Percentiles rank a stretch among this genome's conserved stretches.
Evolutionary conservation across 2,797 vertebrate species (phyloP).

Genomic region (Malacoctenus gilli): DNA sequence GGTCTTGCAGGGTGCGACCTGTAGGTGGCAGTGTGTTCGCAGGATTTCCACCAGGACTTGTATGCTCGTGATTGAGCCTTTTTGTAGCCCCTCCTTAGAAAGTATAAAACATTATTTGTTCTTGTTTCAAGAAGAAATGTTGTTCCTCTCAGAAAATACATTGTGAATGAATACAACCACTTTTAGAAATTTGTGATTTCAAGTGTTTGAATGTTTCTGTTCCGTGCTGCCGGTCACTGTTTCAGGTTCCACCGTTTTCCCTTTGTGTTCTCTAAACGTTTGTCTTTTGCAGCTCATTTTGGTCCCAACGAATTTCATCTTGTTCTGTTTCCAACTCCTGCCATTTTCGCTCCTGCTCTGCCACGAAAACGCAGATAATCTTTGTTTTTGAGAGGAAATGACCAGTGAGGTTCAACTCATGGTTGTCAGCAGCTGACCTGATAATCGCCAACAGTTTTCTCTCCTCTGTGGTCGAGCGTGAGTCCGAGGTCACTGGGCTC

Average conservation of each 20-base stretch:
- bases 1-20: slow-evolving; percentile 13
- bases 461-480: no score
- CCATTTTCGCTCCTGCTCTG: neutral
- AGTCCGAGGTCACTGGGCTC: no score
- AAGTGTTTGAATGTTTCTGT: slow-evolving; percentile 16
- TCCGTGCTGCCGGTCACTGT: slow-evolving; percentile 5
- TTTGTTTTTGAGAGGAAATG: no score
- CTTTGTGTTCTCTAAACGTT: slow-evolving; percentile 38
- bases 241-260: neutral
- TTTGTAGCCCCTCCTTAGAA: no score
- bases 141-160: no score
- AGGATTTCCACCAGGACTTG: no score
- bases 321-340: slow-evolving; percentile 1
- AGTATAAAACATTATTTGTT: neutral
- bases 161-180: slow-evolving; percentile 36
- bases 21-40: slow-evolving; percentile 33
- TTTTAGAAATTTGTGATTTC: slow-evolving; percentile 42
- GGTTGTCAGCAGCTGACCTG: no score
- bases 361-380: no score
- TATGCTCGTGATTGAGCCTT: no score
- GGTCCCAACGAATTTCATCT: neutral
- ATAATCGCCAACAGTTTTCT: no score
- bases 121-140: neutral
- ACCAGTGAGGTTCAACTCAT: no score
- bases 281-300: slow-evolving; percentile 16